Evolutionary conservation across 2,888 invertebrate genomes (phyloP), one percentile per base, ranked within the genome.

Genomic region (Cantharis rufa): DNA sequence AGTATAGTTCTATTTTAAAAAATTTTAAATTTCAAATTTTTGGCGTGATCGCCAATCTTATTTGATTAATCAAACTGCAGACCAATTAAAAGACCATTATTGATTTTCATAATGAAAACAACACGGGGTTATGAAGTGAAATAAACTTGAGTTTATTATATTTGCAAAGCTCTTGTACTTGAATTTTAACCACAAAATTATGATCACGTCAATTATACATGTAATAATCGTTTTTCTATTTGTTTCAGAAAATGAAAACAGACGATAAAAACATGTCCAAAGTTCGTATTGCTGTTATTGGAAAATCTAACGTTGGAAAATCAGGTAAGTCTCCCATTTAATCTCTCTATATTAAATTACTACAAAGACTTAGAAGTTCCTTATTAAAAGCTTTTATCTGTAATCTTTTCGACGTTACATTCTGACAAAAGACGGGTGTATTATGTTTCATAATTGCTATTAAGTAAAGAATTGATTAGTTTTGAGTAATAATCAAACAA

Each of bases 301-400:
- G 94, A 83, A 93, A 93, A 89, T 92, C 93, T 77, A 91, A 94
- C 89, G 94, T 94, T 83, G 94, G 94, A 85, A 94, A 94, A 91
- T 94, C 94, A 88, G 94, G 94, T 94, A 90, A 91, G 64, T 18
- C n/a, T 66, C 11, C 13, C 13, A 21, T 21, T 64, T 24, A 48
- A 48, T 48, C 48, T 9, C 48, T n/a, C 48, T 5, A 48, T 48
- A 48, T 48, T 48, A 48, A 48, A 64, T 63, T 64, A 64, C 32
- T 32, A 24, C 16, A 28, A 32, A 21, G 18, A 13, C 16, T 18
- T 72, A 66, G 21, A 72, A 72, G 21, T 66, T 66, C 15, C 7
- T 11, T 62, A 15, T 24, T 18, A 16, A 61, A 48, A 61, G 68
- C 64, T 76, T 70, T 79, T 78, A 48, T 48, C 5, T n/a, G 2